phyloP scores from a whole-genome alignment of 1,140 invertebrate genomes.

The Drosophila kikkawai region DNA sequence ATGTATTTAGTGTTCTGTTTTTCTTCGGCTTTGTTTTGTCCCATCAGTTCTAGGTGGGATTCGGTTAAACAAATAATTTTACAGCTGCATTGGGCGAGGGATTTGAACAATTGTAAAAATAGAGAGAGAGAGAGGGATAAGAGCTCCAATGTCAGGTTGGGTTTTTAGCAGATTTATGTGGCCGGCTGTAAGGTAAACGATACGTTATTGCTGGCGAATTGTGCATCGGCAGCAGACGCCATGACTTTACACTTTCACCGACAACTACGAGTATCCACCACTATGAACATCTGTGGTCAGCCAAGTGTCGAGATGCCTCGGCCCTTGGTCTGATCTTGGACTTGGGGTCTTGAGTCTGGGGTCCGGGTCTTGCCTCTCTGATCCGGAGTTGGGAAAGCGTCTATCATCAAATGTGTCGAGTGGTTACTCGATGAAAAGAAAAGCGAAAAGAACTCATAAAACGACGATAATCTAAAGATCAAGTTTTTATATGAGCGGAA shows the following conservation, averaged over 20 bases:
- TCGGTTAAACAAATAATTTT: slow-evolving; percentile 65
- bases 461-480: slow-evolving; percentile 69
- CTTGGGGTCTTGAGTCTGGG: slow-evolving; percentile 8
- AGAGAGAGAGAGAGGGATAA: slow-evolving; percentile 1
- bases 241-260: slow-evolving; percentile 79
- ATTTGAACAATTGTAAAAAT: slow-evolving; percentile 17
- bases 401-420: slow-evolving; percentile 56
- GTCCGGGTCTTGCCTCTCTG: slow-evolving; percentile 18
- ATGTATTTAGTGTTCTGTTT: slow-evolving; percentile 10
- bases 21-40: slow-evolving; percentile 3
- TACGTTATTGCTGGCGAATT: slow-evolving; percentile 44
- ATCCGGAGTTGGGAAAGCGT: slow-evolving; percentile 46
- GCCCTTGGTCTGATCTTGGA: slow-evolving; percentile 51
- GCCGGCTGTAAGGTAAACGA: slow-evolving; percentile 56
- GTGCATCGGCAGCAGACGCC: slow-evolving; percentile 40
- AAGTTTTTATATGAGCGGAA: slow-evolving; percentile 54
- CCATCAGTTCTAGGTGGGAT: slow-evolving; percentile 44
- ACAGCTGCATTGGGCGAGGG: slow-evolving; percentile 46
- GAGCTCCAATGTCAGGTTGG: slow-evolving; percentile 47
- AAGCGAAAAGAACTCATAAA: slow-evolving; percentile 77
- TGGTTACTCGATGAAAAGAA: slow-evolving; percentile 36
- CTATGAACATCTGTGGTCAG: slow-evolving; percentile 67
- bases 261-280: slow-evolving; percentile 22
- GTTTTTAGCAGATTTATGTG: slow-evolving; percentile 54
- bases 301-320: slow-evolving; percentile 47